Percentiles rank a stretch among this genome's conserved stretches.
Evolutionary conservation across 2,888 invertebrate genomes (phyloP).

Genomic region (Endotricha flammealis): DNA sequence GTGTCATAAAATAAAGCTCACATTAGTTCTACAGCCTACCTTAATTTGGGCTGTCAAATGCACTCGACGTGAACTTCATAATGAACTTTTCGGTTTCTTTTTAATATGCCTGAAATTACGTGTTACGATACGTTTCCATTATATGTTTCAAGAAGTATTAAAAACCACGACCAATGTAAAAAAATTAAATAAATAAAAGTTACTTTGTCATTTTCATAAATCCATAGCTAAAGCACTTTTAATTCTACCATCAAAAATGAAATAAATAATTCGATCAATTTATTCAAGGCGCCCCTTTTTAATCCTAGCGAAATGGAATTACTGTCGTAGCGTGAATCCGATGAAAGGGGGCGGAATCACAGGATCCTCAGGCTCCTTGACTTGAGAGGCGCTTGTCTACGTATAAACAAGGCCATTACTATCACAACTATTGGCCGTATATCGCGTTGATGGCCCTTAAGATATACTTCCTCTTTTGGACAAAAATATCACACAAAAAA

Average conservation of each 20-base stretch:
- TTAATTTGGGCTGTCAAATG: no score
- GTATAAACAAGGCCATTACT: conserved; percentile 66
- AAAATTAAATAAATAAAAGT: no score
- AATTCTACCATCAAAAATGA: conserved; percentile 38
- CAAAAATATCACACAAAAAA: conserved; percentile 23
- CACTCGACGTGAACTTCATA: no score
- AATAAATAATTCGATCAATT: conserved; percentile 47
- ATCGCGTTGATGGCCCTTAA: conserved; percentile 56
- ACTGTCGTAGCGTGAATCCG: conserved; percentile 45
- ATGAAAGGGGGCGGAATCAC: conserved; percentile 29
- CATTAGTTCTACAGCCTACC: no score
- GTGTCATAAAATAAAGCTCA: no score
- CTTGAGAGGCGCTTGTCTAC: conserved; percentile 36
- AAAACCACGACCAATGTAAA: no score
- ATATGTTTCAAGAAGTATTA: no score
- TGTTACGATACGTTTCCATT: no score
- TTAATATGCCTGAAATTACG: no score
- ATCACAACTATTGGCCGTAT: conserved; percentile 62
- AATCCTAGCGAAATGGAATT: conserved; percentile 57
- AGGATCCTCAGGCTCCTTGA: conserved; percentile 31
- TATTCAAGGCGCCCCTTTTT: conserved; percentile 50
- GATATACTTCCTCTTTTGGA: conserved; percentile 26
- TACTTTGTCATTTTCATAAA: no score
- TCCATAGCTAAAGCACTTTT: no score
- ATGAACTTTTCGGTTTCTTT: no score